Evolutionary conservation across 2,888 invertebrate species (phyloP), one percentile per base, ranked within the genome.

Genomic region (Dorcus hopei): DNA sequence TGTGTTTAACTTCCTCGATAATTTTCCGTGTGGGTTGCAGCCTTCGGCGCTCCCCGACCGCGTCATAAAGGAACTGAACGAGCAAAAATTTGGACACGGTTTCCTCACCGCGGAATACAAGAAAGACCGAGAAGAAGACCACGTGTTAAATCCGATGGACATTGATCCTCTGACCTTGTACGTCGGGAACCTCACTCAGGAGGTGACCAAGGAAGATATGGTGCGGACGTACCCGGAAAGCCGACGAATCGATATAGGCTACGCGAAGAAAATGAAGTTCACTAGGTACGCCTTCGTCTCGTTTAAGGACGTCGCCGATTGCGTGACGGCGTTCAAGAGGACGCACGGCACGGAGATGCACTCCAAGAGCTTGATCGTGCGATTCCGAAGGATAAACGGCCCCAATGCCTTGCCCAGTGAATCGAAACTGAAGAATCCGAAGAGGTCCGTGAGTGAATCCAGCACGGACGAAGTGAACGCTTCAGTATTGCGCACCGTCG

Each of bases 251-350:
- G 87, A 88, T 70, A 84, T 88, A 61, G 87, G 87, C 7, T 86
- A 82, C 65, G 86, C 87, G 1, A 85, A 87, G 70, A 85, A 85
- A 74, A 85, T 87, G 82, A 84, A 86, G 67, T 85, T 83, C 62
- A 87, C 87, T 2, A 80, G 87, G 71, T 87, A 87, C 69, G 88
- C 87, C 23, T 87, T 87, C 69, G 83, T 87, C 41, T 81, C 84
- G 39, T 88, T 85, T 65, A 79, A 81, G 53, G 81, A 75, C 19
- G 83, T 85, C 2, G 82, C 83, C 8, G 83, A 84, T 58, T 83
- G 87, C 0, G 83, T 86, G 70, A 81, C 82, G 57, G 86, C 86
- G 0, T 88, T 85, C 65, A 82, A 80, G 68, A 76, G 80, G 59
- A 82, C 85, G 1, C 81, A 83, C 57, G 81, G 83, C 69, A 78